phyloP scores from a whole-genome alignment of 2,888 invertebrate genomes.

The Ecliptopera silaceata region DNA sequence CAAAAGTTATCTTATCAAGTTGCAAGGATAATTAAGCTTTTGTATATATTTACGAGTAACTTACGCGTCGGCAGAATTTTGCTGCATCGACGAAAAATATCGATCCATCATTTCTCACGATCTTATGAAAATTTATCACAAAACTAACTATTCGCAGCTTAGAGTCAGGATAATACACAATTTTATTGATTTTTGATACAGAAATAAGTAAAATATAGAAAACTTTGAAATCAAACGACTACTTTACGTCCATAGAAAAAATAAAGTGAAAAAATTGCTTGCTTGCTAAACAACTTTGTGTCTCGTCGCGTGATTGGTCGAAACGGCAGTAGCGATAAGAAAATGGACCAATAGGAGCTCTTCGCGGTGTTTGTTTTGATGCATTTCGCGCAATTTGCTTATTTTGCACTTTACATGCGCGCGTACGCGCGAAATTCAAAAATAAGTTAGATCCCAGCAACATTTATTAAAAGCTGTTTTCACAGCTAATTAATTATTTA shows the following conservation, averaged over 20 bases:
- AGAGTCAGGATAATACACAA: too few relatives aligned
- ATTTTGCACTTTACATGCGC: too few relatives aligned
- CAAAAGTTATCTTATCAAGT: neutral
- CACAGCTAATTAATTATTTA: too few relatives aligned
- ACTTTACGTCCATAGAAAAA: constrained; percentile 2
- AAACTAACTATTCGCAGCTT: too few relatives aligned
- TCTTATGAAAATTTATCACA: neutral
- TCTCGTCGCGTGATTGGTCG: neutral
- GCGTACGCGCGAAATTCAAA: constrained; percentile 7
- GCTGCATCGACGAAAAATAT: constrained; percentile 56
- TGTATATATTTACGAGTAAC: constrained; percentile 26
- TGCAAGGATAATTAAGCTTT: neutral
- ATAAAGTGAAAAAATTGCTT: neutral
- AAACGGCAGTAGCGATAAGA: neutral
- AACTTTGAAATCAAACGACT: too few relatives aligned
- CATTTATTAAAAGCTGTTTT: too few relatives aligned
- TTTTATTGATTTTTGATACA: too few relatives aligned
- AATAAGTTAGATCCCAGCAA: too few relatives aligned
- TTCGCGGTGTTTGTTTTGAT: neutral
- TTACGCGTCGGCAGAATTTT: constrained; percentile 40
- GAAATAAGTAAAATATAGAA: too few relatives aligned
- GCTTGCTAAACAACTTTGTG: neutral
- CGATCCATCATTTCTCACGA: constrained; percentile 45
- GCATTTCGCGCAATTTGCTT: neutral
- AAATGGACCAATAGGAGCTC: neutral